These are phyloP conservation scores for Ectobius pallidus DNA, from an alignment of 2,888 invertebrate species.

Conservation along the genomic window DNA sequence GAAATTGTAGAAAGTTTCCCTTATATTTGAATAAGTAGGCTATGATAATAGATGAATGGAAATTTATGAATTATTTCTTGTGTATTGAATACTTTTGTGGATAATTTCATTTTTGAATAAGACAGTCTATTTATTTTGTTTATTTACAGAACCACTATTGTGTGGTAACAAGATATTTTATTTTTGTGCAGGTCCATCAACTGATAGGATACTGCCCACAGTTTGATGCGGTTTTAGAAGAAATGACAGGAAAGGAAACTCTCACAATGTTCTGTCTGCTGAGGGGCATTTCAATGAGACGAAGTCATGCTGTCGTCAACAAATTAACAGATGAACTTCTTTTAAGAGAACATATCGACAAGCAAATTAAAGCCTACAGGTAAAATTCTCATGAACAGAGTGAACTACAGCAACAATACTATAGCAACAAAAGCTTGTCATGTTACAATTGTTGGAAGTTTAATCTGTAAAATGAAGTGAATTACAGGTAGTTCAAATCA, in stretches of 20 bases:
- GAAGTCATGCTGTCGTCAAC: constrained; percentile 51
- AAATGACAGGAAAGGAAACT: constrained; percentile 73
- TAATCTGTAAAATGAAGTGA: too few species aligned
- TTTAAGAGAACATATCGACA: constrained; percentile 67
- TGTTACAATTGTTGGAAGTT: too few species aligned
- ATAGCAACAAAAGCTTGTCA: not conserved
- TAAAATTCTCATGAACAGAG: constrained; percentile 6
- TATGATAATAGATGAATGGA: too few species aligned
- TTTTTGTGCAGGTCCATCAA: constrained; percentile 49
- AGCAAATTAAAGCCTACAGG: constrained; percentile 53
- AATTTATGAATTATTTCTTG: too few species aligned
- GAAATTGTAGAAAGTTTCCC: too few species aligned
- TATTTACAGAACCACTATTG: too few species aligned
- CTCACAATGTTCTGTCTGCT: constrained; percentile 68
- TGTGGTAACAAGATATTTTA: too few species aligned
- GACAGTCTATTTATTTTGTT: too few species aligned
- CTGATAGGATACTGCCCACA: constrained; percentile 74
- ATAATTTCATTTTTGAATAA: too few species aligned
- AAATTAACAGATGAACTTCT: constrained; percentile 63
- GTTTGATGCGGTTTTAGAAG: constrained; percentile 74
- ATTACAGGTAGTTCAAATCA: too few species aligned
- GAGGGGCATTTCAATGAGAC: constrained; percentile 61
- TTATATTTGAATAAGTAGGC: too few species aligned
- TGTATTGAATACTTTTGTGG: too few species aligned
- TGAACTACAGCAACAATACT: not conserved